Evolutionary conservation across 2,113 vertebrate genomes (phyloP).

Genomic region (Laterallus jamaicensis): DNA sequence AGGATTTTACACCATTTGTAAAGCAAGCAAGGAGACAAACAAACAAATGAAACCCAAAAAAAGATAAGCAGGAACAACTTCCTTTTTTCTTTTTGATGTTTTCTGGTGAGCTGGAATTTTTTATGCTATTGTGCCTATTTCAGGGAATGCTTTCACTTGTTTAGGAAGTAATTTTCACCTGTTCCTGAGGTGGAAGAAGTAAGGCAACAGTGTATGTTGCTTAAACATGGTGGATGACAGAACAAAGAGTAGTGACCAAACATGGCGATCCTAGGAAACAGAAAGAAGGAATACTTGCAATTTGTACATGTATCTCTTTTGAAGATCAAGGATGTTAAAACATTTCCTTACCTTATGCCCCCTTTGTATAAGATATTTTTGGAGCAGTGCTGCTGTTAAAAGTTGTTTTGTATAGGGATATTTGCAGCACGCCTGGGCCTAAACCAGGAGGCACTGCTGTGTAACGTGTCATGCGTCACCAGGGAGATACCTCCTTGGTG

Average conservation of each 20-base stretch:
- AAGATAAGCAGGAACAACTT: background rate
- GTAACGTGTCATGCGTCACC: fast-evolving
- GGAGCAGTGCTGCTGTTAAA: background rate
- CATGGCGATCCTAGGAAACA: background rate
- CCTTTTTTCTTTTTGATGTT: constrained; percentile 21
- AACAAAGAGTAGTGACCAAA: background rate
- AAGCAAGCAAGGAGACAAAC: background rate
- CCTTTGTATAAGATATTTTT: background rate
- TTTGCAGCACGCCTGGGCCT: background rate
- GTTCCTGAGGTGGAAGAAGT: background rate
- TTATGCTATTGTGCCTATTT: background rate
- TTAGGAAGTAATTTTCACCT: background rate
- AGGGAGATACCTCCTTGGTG: fast-evolving
- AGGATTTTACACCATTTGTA: constrained; percentile 22
- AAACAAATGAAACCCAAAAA: constrained; percentile 19
- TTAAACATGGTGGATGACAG: background rate
- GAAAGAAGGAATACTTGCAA: background rate
- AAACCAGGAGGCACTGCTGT: background rate
- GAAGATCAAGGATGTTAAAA: fast-evolving
- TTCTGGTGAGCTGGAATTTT: background rate
- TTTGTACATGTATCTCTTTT: background rate
- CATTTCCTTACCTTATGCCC: background rate
- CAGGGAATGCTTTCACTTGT: background rate
- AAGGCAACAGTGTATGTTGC: background rate
- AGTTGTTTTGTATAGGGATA: background rate